A percentile compares a stretch with the other conserved stretches of the same genome.
phyloP scores from a whole-genome alignment of 2,888 invertebrate genomes.

The Pseudoips prasinana region DNA sequence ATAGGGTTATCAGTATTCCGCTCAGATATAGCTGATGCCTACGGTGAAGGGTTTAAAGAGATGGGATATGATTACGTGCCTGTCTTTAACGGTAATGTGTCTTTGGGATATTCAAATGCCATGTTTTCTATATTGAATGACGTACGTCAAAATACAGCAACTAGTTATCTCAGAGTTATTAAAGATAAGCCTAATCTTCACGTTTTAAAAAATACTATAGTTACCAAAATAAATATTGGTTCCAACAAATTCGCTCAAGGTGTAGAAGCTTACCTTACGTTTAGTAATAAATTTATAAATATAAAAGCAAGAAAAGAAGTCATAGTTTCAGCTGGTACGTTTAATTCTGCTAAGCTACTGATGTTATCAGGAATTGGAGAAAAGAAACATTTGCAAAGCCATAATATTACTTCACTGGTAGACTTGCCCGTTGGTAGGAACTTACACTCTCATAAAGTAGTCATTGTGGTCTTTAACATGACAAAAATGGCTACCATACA shows the following conservation, averaged over 20 bases:
- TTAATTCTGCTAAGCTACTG: constrained; percentile 69
- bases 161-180: too few relatives aligned
- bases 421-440: constrained; percentile 67
- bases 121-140: too few relatives aligned
- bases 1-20: too few relatives aligned
- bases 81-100: too few relatives aligned
- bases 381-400: constrained; percentile 41
- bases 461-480: constrained; percentile 36
- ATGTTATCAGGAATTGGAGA: constrained; percentile 77
- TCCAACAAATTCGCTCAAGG: constrained; percentile 55
- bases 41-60: too few relatives aligned
- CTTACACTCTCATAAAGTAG: constrained; percentile 64
- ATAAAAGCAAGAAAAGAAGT: constrained; percentile 60
- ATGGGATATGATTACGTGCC: too few relatives aligned
- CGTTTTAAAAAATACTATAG: constrained; percentile 48
- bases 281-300: constrained; percentile 33
- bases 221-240: constrained; percentile 72
- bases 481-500: constrained; percentile 44
- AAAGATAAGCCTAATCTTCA: too few relatives aligned
- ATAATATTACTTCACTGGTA: constrained; percentile 50
- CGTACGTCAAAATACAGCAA: too few relatives aligned
- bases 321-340: constrained; percentile 65
- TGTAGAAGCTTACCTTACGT: constrained; percentile 50
- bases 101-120: too few relatives aligned
- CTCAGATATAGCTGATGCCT: too few relatives aligned